Conservation (phyloP, 2,113 vertebrate species). For the Macaca fascicularis region DNA sequence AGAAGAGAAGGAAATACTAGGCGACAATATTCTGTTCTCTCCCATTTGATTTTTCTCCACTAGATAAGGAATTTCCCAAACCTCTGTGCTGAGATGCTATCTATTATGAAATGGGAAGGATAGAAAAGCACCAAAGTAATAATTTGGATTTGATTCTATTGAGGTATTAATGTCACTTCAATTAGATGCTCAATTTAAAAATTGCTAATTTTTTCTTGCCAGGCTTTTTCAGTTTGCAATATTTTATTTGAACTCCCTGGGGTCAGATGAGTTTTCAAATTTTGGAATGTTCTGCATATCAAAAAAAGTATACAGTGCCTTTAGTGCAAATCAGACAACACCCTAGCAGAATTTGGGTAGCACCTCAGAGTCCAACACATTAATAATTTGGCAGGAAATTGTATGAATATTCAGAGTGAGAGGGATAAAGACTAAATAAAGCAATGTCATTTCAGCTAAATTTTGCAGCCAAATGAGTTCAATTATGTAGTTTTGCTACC, state of each 20-base stretch:
- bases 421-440: background rate
- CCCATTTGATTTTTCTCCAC: background rate
- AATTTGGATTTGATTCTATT: background rate
- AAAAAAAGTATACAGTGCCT: background rate
- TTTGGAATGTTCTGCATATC: background rate
- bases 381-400: background rate
- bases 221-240: background rate
- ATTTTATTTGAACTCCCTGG: background rate
- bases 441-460: background rate
- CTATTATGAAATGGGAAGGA: background rate
- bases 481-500: background rate
- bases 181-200: background rate
- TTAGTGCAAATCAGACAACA: background rate
- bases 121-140: background rate
- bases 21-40: background rate
- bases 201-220: background rate
- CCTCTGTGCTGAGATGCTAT: background rate
- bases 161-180: background rate
- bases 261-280: background rate
- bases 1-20: background rate
- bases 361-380: background rate
- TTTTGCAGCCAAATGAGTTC: background rate
- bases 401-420: background rate
- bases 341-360: background rate
- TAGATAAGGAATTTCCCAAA: background rate